phyloP scores from a whole-genome alignment of 2,888 invertebrate genomes.

The Diarsia rubi region DNA sequence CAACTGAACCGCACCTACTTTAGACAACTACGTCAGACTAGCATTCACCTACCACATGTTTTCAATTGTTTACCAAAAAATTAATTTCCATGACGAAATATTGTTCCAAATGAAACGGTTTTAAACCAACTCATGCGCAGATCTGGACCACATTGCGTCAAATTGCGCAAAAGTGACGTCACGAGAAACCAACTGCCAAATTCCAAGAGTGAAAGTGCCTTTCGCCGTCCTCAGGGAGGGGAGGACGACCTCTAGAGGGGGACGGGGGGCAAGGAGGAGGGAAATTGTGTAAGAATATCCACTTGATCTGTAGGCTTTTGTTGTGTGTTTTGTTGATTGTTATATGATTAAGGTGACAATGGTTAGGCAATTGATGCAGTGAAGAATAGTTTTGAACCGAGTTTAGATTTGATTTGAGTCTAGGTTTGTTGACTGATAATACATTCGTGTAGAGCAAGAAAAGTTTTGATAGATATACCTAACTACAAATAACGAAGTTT shows the following conservation, averaged over 20 bases:
- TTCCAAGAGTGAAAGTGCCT: conserved; percentile 89
- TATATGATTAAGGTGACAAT: not conserved
- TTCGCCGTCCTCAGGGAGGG: conserved; percentile 80
- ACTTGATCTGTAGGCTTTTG: conserved; percentile 69
- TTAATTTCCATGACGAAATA: conserved; percentile 44
- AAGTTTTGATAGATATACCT: not conserved
- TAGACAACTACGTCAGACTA: conserved; percentile 31
- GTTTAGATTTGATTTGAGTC: not conserved
- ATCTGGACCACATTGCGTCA: conserved; percentile 82
- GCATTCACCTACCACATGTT: conserved; percentile 20
- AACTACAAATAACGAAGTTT: not conserved
- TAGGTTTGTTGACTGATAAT: not conserved
- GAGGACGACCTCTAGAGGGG: conserved; percentile 80
- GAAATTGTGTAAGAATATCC: conserved; percentile 74
- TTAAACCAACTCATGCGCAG: conserved; percentile 69
- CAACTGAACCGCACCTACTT: conserved; percentile 9
- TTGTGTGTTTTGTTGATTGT: conserved; percentile 19
- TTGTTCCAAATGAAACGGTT: conserved; percentile 54
- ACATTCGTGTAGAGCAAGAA: not conserved
- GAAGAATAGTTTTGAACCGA: not conserved
- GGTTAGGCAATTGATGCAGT: not conserved
- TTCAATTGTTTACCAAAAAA: conserved; percentile 37
- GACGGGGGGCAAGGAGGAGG: conserved; percentile 48
- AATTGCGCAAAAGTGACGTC: conserved; percentile 88
- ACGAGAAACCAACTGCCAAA: conserved; percentile 77